These are phyloP conservation scores for Sus cebifrons DNA, from an alignment of 2,797 vertebrate species.

Conservation along the genomic window DNA sequence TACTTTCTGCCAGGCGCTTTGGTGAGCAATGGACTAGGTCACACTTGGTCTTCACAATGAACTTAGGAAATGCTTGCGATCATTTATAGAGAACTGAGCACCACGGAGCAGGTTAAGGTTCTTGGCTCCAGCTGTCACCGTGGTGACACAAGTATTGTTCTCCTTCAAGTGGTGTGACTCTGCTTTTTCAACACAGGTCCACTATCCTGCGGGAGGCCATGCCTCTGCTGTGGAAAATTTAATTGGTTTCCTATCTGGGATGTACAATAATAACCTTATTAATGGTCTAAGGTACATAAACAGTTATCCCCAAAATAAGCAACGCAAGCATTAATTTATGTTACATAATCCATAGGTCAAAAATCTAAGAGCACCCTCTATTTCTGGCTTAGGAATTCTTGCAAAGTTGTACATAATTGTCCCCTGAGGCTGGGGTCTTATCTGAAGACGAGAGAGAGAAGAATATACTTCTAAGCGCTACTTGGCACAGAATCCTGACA, in stretches of 20 bases:
- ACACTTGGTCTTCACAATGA: neutral
- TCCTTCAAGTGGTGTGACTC: accelerated
- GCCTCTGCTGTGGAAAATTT: neutral
- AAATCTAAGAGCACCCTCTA: accelerated
- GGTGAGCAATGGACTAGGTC: neutral
- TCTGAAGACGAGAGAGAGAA: neutral
- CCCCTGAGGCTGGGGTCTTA: neutral
- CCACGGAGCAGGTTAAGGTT: too few species aligned
- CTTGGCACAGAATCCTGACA: neutral
- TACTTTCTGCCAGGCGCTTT: neutral
- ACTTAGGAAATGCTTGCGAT: neutral
- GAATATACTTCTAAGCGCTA: neutral
- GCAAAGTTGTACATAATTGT: too few species aligned
- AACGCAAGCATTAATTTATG: neutral
- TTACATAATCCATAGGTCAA: neutral
- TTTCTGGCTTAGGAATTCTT: neutral
- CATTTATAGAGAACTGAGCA: neutral
- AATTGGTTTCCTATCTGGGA: neutral
- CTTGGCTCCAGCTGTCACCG: neutral
- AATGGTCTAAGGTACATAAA: neutral
- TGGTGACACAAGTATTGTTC: accelerated
- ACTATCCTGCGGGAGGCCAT: too few species aligned
- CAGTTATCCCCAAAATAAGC: neutral
- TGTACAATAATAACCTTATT: too few species aligned
- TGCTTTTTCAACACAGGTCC: accelerated